phyloP scores from a whole-genome alignment of 2,797 vertebrate genomes.

The Geotria australis region DNA sequence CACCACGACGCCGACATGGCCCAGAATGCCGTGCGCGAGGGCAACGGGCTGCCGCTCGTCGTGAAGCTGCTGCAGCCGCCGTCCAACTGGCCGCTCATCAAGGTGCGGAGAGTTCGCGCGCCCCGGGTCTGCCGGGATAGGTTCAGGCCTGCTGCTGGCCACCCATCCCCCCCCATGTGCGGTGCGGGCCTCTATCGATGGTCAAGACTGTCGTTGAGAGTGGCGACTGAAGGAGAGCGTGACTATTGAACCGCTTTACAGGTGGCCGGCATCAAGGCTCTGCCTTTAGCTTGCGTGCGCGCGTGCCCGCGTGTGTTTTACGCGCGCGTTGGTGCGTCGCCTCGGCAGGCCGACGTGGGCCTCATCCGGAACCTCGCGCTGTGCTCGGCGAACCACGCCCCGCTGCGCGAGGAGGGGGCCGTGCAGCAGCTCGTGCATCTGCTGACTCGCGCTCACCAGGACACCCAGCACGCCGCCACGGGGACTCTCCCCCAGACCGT shows the following conservation, averaged over 20 bases:
- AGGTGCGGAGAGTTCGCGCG: slow-evolving; percentile 34
- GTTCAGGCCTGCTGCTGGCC: too few relatives aligned
- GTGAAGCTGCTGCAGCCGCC: slow-evolving; percentile 87
- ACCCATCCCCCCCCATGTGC: too few relatives aligned
- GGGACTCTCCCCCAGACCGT: neutral
- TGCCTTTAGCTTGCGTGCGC: neutral
- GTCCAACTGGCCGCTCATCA: slow-evolving; percentile 95
- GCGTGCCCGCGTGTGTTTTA: too few relatives aligned
- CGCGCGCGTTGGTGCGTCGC: too few relatives aligned
- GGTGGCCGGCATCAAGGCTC: too few relatives aligned
- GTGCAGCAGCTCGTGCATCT: slow-evolving; percentile 85
- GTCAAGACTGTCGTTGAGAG: too few relatives aligned
- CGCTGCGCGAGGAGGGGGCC: slow-evolving; percentile 76
- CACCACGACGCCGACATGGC: slow-evolving; percentile 98
- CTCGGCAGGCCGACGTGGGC: slow-evolving; percentile 54
- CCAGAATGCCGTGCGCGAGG: slow-evolving; percentile 81
- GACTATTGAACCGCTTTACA: too few relatives aligned
- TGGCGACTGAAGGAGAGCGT: too few relatives aligned
- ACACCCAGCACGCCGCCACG: slow-evolving; percentile 75
- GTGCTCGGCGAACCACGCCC: slow-evolving; percentile 84
- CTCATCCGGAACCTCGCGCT: slow-evolving; percentile 89
- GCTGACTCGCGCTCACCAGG: slow-evolving; percentile 82
- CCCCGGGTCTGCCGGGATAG: too few relatives aligned
- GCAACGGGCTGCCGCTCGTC: slow-evolving; percentile 82
- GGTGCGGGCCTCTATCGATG: too few relatives aligned